Evolutionary conservation across 2,888 invertebrate genomes (phyloP), one percentile per base, ranked within the genome.

Genomic region (Heliconius hortense): DNA sequence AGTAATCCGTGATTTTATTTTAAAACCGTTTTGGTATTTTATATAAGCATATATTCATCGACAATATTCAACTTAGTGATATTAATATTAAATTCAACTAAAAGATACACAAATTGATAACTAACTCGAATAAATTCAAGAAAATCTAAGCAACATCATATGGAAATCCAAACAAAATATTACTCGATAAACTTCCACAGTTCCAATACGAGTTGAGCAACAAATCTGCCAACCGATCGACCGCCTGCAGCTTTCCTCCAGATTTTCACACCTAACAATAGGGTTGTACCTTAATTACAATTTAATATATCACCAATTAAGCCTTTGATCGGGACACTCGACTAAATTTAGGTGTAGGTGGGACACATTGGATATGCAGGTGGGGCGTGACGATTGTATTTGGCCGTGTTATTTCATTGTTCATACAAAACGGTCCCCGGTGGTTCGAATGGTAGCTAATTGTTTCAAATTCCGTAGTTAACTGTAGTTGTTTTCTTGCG

Each of bases 241-340:
- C 83, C 82, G 82, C 85, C 80, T 78, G 74, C 56, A 79, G 78
- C 79, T 39, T 66, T 35, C 63, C 64, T 76, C 82, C 86, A 87
- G 88, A 88, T 88, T 88, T 90, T 88, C 86, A 83, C 89, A 90
- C 90, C 88, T 88, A 87, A 82, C 87, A 87, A 85, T 86, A 85
- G 83, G 87, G 89, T 86, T 86, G 89, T 85, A 88, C 88, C 89
- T 91, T 92, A 92, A 93, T 93, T 93, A 92, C 91, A 88, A 91
- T 92, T 91, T 92, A 93, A 93, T 92, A 92, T 92, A 92, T 92
- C 89, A 88, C 89, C 91, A 92, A 92, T 93, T 92, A 92, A 90
- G 87, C 87, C 88, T 87, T 84, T 88, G 90, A 90, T 90, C 88
- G 90, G 89, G 85, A 86, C 87, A 84, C 85, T 79, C 82, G 83